Percentiles rank a stretch among this genome's conserved stretches.
Conservation (phyloP, 2,797 vertebrate genomes). For the Dicrostonyx torquatus region DNA sequence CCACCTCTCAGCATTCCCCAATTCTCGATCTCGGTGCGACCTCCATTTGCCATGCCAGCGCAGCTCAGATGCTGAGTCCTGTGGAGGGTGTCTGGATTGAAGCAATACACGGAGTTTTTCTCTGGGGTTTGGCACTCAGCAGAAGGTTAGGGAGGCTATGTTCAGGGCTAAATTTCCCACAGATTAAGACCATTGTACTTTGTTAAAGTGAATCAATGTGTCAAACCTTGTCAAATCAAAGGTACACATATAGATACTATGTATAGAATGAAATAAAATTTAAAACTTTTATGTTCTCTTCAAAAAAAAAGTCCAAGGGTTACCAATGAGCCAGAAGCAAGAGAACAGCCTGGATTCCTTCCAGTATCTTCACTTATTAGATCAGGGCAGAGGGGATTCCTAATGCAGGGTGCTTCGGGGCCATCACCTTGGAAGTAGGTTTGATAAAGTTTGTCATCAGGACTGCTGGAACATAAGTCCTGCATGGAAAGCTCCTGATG, state of each 20-base stretch:
- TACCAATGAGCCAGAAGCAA: not conserved
- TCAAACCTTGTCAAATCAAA: not conserved
- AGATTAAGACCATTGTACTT: not conserved
- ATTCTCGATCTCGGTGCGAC: too few relatives aligned
- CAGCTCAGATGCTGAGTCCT: too few relatives aligned
- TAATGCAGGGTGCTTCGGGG: not conserved
- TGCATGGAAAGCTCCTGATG: not conserved
- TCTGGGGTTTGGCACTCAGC: too few relatives aligned
- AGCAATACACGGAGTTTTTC: too few relatives aligned
- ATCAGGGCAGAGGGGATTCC: too few relatives aligned
- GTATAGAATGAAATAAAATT: not conserved
- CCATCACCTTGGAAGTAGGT: not conserved
- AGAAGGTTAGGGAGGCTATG: too few relatives aligned
- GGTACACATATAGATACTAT: not conserved
- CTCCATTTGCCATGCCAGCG: too few relatives aligned
- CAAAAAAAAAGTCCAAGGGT: not conserved
- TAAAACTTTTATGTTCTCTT: not conserved
- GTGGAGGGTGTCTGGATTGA: too few relatives aligned
- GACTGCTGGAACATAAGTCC: not conserved
- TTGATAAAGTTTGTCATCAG: not conserved
- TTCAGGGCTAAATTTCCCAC: too few relatives aligned
- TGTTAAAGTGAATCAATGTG: not conserved
- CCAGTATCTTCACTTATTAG: not conserved
- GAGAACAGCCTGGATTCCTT: not conserved
- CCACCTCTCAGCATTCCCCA: too few relatives aligned